These are phyloP conservation scores for Alethe castanea DNA, from an alignment of 2,113 vertebrate species.

Conservation along the genomic window DNA sequence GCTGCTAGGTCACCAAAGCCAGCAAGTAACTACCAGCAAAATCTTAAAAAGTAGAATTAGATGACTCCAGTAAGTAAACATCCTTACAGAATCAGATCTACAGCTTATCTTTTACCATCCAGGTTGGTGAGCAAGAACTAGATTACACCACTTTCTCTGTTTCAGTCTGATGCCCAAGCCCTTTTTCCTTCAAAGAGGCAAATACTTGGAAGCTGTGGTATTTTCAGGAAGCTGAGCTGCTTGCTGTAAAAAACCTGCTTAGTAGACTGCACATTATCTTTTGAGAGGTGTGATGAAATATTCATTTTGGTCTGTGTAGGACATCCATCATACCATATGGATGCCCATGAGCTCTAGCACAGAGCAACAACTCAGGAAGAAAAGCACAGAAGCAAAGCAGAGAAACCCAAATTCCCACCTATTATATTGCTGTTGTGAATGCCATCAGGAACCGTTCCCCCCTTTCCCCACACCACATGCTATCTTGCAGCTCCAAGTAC, in stretches of 20 bases:
- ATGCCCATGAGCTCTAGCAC: not conserved
- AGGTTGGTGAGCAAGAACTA: not conserved
- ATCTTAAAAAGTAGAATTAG: not conserved
- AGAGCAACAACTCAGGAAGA: not conserved
- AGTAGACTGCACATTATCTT: not conserved
- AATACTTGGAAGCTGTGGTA: not conserved
- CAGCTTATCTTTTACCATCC: not conserved
- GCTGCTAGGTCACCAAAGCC: not conserved
- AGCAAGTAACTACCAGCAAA: not conserved
- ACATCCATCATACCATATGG: not conserved
- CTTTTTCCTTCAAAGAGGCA: not conserved
- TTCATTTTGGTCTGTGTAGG: not conserved
- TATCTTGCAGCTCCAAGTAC: not conserved
- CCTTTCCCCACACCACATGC: not conserved
- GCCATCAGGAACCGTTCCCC: not conserved
- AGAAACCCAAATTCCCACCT: not conserved
- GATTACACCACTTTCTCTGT: not conserved
- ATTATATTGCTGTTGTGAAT: fast-evolving
- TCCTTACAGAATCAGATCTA: not conserved
- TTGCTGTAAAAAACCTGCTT: not conserved
- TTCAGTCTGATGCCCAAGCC: not conserved
- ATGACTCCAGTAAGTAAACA: not conserved
- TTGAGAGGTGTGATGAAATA: not conserved
- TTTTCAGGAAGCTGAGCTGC: not conserved
- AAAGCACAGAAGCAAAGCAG: not conserved